Base-by-base conservation (phyloP, 64 coral and sea anemone genomes). In the Montipora cactus region DNA sequence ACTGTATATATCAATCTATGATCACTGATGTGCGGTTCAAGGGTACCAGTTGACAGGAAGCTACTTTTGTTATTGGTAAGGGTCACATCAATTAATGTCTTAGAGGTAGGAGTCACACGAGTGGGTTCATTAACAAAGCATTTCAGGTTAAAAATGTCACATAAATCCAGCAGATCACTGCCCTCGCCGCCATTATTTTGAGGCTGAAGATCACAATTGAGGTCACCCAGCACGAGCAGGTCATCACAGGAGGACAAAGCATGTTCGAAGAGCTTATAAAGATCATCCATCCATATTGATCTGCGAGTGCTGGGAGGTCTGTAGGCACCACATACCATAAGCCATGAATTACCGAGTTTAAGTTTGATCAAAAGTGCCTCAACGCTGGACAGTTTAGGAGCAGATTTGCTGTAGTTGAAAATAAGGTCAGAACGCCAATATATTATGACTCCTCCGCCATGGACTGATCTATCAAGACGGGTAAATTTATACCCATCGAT, bases 321-420 rank as follows among this genome's bases (percentile, higher is more conserved):
- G 50, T 90, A 90, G 45, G 77, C 89, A 80, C 76, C 89, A 90
- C 59, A 67, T 61, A 81, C 89, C 57, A 90, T 79, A 80, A 90
- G 89, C 89, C 78, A 90, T 15, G 15, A 64, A 64, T 64, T 64
- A 64, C 59, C 59, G 14, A 64, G 59, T 64, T 64, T 64, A 3
- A 64, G 59, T 15, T 64, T 64, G 59, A 64, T 64, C 59, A 15
- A 64, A 15, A 64, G 59, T 1, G 59, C 59, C 59, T 64, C 59
- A 64, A 64, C 59, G 14, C 59, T 64, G 13, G 59, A 64, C 59
- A 15, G 59, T 64, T 64, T 64, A 64, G 59, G 59, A 64, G 59
- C 59, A 12, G 59, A 64, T 64, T 64, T 64, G 59, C 59, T 14
- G 59, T 64, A 64, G 59, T 64, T 64, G 59, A 64, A 64, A 3